Evolutionary conservation across 2,888 invertebrate genomes (phyloP).

Genomic region (Globia sparganii): DNA sequence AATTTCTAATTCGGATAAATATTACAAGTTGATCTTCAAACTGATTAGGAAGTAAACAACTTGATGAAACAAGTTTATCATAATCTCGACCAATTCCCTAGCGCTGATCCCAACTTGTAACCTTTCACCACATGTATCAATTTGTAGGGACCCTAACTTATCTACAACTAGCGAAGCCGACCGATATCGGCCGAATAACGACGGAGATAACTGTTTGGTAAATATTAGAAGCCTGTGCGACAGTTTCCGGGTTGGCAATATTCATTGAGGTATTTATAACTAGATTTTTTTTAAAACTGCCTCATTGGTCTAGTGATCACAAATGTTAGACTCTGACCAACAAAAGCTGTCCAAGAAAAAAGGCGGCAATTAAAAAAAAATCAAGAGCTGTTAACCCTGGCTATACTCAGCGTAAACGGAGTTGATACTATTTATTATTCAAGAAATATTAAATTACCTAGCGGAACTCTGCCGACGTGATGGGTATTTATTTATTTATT

Average conservation of each 20-base stretch:
- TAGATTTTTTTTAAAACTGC: too few species aligned
- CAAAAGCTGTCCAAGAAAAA: too few species aligned
- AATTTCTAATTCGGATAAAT: slow-evolving; percentile 1
- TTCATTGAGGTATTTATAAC: too few species aligned
- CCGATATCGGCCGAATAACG: slow-evolving; percentile 25
- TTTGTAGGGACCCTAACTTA: slow-evolving; percentile 33
- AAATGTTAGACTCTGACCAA: too few species aligned
- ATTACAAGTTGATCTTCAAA: slow-evolving; percentile 19
- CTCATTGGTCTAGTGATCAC: too few species aligned
- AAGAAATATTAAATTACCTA: too few species aligned
- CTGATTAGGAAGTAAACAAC: slow-evolving; percentile 13
- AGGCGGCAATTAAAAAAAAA: too few species aligned
- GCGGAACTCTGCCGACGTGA: too few species aligned
- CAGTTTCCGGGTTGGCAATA: neutral
- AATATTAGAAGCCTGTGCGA: slow-evolving; percentile 9
- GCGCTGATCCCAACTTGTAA: slow-evolving; percentile 5
- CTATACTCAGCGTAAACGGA: too few species aligned
- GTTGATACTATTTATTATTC: too few species aligned
- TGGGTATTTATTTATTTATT: too few species aligned
- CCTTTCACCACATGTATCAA: slow-evolving; percentile 47
- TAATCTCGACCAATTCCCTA: slow-evolving; percentile 41
- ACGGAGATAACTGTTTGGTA: slow-evolving; percentile 28
- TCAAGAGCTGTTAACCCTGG: too few species aligned
- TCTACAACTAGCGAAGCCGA: slow-evolving; percentile 21
- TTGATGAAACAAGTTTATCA: slow-evolving; percentile 32